These are phyloP conservation scores for Oxyscelio sp. DNA, from an alignment of 2,888 invertebrate genomes.

Conservation along the genomic window DNA sequence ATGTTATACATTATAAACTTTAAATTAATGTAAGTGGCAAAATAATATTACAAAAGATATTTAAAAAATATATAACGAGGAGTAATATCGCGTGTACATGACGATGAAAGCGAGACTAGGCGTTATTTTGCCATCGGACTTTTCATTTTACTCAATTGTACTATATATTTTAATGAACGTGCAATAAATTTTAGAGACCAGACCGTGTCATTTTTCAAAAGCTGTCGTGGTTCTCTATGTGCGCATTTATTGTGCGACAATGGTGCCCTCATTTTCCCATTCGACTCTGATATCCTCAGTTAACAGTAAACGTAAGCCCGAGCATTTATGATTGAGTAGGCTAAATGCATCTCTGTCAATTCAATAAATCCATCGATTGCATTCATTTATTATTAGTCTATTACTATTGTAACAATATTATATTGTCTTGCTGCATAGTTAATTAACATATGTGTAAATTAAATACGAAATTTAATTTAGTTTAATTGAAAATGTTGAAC, in stretches of 20 bases:
- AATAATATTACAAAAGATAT: too few species aligned
- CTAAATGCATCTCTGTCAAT: slow-evolving; percentile 75
- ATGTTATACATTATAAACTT: too few species aligned
- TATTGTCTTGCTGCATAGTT: too few species aligned
- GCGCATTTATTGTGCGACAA: slow-evolving; percentile 70
- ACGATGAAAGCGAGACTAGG: too few species aligned
- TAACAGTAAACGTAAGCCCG: slow-evolving; percentile 78
- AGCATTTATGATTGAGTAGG: slow-evolving; percentile 76
- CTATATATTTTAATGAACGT: slow-evolving; percentile 62
- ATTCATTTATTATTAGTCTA: slow-evolving; percentile 50
- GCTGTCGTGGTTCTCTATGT: slow-evolving; percentile 50
- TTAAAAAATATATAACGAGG: too few species aligned
- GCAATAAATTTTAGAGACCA: slow-evolving; percentile 58
- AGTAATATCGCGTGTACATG: too few species aligned
- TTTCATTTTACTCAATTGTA: too few species aligned
- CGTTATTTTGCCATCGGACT: too few species aligned
- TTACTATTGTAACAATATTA: slow-evolving; percentile 44
- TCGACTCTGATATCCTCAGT: slow-evolving; percentile 63
- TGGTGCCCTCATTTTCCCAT: slow-evolving; percentile 73
- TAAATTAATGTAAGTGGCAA: too few species aligned
- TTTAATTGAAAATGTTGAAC: too few species aligned
- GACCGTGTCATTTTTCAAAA: slow-evolving; percentile 68
- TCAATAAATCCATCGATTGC: slow-evolving; percentile 58
- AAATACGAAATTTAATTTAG: too few species aligned
- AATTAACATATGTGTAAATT: too few species aligned